Evolutionary conservation across 53 echinoderm and acorn worm genomes (phyloP).

Genomic region (Paracentrotus lividus): DNA sequence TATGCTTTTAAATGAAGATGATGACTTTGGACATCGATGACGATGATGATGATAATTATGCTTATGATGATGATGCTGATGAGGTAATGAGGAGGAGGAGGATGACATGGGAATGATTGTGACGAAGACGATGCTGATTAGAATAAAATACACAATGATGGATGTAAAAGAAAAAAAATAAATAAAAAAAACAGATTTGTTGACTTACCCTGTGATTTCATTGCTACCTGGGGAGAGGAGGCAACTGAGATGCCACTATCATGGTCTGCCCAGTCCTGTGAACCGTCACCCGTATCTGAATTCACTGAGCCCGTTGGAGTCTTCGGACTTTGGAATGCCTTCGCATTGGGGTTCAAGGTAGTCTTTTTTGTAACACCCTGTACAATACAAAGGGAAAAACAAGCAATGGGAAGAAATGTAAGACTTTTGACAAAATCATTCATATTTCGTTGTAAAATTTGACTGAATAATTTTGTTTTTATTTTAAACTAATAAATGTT

Average conservation of each 20-base stretch:
- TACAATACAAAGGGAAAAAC: neutral
- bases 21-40: neutral
- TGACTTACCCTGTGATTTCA: slow-evolving; percentile 91
- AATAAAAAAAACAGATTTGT: neutral
- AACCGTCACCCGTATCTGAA: slow-evolving; percentile 88
- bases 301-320: slow-evolving; percentile 84
- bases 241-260: slow-evolving; percentile 92
- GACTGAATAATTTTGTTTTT: neutral
- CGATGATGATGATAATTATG: neutral
- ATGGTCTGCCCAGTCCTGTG: slow-evolving; percentile 92
- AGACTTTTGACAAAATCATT: neutral
- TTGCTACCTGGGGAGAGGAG: slow-evolving; percentile 98
- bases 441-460: neutral
- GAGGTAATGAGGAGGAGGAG: neutral
- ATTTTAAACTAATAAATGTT: too few species aligned
- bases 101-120: neutral
- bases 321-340: slow-evolving; percentile 97
- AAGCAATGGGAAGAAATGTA: neutral
- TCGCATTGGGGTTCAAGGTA: slow-evolving; percentile 99
- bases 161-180: neutral
- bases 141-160: neutral
- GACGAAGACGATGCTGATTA: neutral
- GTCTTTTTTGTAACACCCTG: slow-evolving; percentile 95
- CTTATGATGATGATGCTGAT: neutral
- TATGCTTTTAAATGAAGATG: too few species aligned